These are phyloP conservation scores for Seira sanloemensis DNA, from an alignment of 2,888 invertebrate genomes.

Conservation along the genomic window DNA sequence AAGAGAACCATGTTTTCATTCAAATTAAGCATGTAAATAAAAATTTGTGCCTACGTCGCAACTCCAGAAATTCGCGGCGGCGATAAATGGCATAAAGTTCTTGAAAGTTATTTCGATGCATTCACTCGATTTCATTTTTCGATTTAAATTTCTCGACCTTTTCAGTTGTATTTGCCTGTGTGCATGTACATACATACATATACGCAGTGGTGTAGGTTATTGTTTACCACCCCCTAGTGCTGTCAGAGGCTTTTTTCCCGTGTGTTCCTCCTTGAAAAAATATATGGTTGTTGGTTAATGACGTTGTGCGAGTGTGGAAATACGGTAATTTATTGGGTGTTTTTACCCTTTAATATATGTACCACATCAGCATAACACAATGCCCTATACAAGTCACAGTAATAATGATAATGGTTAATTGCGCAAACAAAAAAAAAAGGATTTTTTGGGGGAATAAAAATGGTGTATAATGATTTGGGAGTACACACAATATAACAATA, in stretches of 20 bases:
- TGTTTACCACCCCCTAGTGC: not conserved
- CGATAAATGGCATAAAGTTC: too few relatives aligned
- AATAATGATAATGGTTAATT: not conserved
- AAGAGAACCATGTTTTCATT: not conserved
- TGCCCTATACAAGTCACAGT: not conserved
- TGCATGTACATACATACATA: too few relatives aligned
- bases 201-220: too few relatives aligned
- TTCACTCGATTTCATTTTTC: too few relatives aligned
- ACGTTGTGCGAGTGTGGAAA: not conserved
- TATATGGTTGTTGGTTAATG: not conserved
- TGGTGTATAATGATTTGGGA: not conserved
- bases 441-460: not conserved
- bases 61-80: too few relatives aligned
- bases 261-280: not conserved
- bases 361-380: not conserved
- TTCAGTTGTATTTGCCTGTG: too few relatives aligned
- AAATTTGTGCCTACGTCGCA: too few relatives aligned
- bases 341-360: not conserved
- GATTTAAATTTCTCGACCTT: too few relatives aligned
- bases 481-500: not conserved
- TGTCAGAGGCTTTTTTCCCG: not conserved
- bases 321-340: not conserved
- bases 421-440: not conserved
- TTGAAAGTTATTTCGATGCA: too few relatives aligned
- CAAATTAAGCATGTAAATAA: not conserved